A percentile compares a stretch with the other conserved stretches of the same genome.
Evolutionary conservation across 2,113 vertebrate genomes (phyloP).

Genomic region (Azemiops feae): DNA sequence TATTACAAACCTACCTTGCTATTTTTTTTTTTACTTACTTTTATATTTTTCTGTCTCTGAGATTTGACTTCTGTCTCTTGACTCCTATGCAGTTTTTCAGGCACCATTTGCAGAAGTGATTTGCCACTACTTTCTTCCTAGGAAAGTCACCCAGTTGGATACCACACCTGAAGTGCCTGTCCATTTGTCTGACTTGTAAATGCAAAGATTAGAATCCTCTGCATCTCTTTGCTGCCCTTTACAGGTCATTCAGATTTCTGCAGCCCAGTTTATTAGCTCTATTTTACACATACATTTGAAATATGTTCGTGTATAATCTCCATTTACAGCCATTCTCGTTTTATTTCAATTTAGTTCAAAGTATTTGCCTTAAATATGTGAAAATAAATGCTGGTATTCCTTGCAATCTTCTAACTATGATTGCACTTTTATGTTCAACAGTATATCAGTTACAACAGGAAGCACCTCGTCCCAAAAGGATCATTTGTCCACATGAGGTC

Average conservation of each 20-base stretch:
- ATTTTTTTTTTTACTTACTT: neutral
- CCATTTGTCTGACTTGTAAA: neutral
- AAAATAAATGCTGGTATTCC: slow-evolving; percentile 43
- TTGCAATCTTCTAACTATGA: slow-evolving; percentile 55
- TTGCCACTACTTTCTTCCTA: neutral
- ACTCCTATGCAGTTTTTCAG: neutral
- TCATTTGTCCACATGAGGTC: slow-evolving; percentile 92
- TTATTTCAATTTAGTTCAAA: slow-evolving; percentile 51
- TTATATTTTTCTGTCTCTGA: neutral
- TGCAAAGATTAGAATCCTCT: neutral
- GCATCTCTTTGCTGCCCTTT: neutral
- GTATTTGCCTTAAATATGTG: slow-evolving; percentile 40
- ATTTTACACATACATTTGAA: neutral
- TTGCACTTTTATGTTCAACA: slow-evolving; percentile 71
- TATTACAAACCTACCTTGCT: neutral
- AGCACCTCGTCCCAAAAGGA: slow-evolving; percentile 93
- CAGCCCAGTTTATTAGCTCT: neutral
- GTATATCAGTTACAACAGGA: slow-evolving; percentile 98
- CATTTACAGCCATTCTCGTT: neutral
- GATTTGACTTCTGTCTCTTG: no score
- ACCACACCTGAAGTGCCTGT: neutral
- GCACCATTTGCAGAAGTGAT: neutral
- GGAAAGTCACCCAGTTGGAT: neutral
- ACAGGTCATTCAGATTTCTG: neutral
- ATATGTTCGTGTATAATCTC: slow-evolving; percentile 16